Evolutionary conservation across 1,140 invertebrate species (phyloP), one percentile per base, ranked within the genome.

Genomic region (Drosophila ficusphila): DNA sequence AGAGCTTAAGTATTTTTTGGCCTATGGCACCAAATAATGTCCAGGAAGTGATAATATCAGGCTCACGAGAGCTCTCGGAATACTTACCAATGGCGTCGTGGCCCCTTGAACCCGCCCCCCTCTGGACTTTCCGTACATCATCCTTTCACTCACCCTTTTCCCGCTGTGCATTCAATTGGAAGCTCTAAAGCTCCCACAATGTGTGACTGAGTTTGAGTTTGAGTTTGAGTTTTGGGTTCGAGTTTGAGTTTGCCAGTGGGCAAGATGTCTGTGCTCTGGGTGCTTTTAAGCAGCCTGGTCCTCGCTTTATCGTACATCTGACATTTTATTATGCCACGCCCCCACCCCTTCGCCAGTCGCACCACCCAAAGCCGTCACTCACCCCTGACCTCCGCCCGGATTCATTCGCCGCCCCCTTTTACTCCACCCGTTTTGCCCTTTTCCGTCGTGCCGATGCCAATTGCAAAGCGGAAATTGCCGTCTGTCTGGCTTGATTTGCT

Each of bases 1-100:
- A 39, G 42, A 44, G 75, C 61, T 73, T 79, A 85, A 76, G 76
- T 72, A 76, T 86, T 86, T 85, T 86, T 86, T 86, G 81, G 81
- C 81, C 81, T 81, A 81, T 73, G 81, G 82, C 81, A 62, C 76
- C 76, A 73, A 85, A 85, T 85, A 86, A 85, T 85, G 76, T 86
- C 81, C 72, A 85, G 81, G 79, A 86, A 85, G 82, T 81, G 81
- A 85, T 85, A 86, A 85, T 85, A 86, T 85, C 81, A 65, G 67
- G 48, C 34, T 54, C 81, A 72, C 57, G 60, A 86, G 82, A 64
- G 60, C 53, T 19, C 64, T 79, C 64, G 41, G 42, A 53, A 65
- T 56, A 44, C 67, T 38, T 33, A 36, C 27, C 61, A 36, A 29
- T 48, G 6, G 29, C 25, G 39, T 31, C 47, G n/a, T n/a, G n/a